Evolutionary conservation across 2,888 invertebrate species (phyloP), one percentile per base, ranked within the genome.

Genomic region (Cheilosia variabilis): DNA sequence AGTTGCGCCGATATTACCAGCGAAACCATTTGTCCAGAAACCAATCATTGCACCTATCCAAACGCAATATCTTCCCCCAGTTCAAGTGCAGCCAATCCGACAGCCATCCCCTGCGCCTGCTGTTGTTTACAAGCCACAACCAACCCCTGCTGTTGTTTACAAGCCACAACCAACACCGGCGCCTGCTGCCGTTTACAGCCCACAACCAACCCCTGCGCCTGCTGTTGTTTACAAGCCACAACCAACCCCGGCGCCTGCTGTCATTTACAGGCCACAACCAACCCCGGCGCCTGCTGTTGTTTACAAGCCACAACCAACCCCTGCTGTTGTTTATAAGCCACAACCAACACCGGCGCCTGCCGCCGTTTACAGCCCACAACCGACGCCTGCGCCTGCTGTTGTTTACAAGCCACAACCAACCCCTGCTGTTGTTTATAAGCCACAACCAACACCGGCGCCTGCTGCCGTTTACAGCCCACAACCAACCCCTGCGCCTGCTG

Each of bases 61-160:
- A 52, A 31, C 60, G 5, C 62, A 69, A 15, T 81, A 81, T 19
- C 24, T 76, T 5, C 75, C 81, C 24, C 69, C 75, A 50, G 10
- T 27, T 0, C 19, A 31, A 31, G 53, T 47, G 13, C 57, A 43
- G 10, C 45, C 62, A 24, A 37, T 37, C 0, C 43, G 37, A 34
- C 31, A 31, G 2, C 31, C 31, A 5, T 52, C 66, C 1, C 24
- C 19, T 19, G 58, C 62, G 4, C 58, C 65, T 37, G 45, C 31
- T 3, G 19, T 50, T 1, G 41, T 22, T 6, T 22, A 63, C n/a
- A 43, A 17, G 13, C 60, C 52, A 27, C 66, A 76, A 15, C 41
- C 76, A 24, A 31, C 68, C 0, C 58, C 58, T 24, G 15, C 41
- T 1, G 15, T 22, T 15, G 17, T 27, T 4, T 27, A 27, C 1